Conservation (phyloP, 1,140 invertebrate species). For the Trissolcus basalis region DNA sequence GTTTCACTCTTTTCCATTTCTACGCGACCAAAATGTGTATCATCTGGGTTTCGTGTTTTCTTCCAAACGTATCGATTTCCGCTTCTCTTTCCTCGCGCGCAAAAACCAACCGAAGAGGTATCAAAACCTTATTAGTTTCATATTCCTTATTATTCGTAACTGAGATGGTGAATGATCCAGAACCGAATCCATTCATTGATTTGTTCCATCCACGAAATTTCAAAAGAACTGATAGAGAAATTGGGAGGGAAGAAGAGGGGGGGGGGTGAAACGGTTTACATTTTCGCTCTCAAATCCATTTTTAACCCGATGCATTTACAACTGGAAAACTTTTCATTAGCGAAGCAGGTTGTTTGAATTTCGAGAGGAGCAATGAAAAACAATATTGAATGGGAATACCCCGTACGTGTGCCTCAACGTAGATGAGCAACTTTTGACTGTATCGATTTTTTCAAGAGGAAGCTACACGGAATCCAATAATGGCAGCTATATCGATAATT, state of each 20-base stretch:
- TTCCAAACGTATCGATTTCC: constrained; percentile 14
- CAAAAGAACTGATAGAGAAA: no score
- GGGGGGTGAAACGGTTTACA: no score
- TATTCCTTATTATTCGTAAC: constrained; percentile 9
- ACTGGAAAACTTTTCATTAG: constrained; percentile 43
- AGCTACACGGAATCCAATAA: constrained; percentile 63
- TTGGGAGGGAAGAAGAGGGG: no score
- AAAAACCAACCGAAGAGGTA: background rate
- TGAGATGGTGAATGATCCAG: no score
- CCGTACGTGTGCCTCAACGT: no score
- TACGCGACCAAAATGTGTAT: constrained; percentile 28
- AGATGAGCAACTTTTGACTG: constrained; percentile 31
- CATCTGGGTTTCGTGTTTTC: constrained; percentile 17
- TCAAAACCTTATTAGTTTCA: constrained; percentile 28
- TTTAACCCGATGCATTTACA: constrained; percentile 29
- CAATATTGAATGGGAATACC: constrained; percentile 48
- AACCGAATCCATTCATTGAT: no score
- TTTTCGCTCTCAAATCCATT: constrained; percentile 21
- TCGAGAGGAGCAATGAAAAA: constrained; percentile 41
- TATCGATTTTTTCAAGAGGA: constrained; percentile 59
- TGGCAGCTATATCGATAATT: constrained; percentile 68
- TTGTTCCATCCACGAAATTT: no score
- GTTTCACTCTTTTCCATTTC: constrained; percentile 20
- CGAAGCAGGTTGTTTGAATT: constrained; percentile 40
- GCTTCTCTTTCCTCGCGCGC: constrained; percentile 5